These are phyloP conservation scores for Geococcyx californianus DNA, from an alignment of 2,113 vertebrate species.

Conservation along the genomic window DNA sequence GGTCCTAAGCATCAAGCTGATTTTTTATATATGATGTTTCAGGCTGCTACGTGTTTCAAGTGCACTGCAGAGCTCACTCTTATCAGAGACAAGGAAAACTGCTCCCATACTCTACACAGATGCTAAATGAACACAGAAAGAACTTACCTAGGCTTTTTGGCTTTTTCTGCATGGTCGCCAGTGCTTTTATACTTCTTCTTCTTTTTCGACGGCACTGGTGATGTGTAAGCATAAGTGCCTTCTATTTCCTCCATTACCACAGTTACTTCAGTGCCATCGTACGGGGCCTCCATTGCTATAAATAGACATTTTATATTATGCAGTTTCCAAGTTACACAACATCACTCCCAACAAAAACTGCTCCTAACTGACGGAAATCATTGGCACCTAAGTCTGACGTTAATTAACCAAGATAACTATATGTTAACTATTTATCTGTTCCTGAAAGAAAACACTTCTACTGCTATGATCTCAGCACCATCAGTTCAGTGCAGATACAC, in stretches of 20 bases:
- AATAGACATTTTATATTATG: rapidly evolving
- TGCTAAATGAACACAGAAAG: neutral
- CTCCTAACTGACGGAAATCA: rapidly evolving
- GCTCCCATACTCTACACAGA: neutral
- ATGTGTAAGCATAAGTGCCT: slow-evolving; percentile 78
- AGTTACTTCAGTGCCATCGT: slow-evolving; percentile 86
- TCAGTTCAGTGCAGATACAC: rapidly evolving
- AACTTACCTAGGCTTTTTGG: slow-evolving; percentile 90
- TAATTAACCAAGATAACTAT: rapidly evolving
- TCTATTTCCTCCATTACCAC: slow-evolving; percentile 90
- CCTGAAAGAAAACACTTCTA: neutral
- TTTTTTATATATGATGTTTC: rapidly evolving
- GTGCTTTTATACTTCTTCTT: slow-evolving; percentile 85
- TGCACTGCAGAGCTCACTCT: neutral
- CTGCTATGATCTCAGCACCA: no score
- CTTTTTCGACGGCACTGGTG: slow-evolving; percentile 85
- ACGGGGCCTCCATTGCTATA: slow-evolving; percentile 84
- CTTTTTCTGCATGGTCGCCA: slow-evolving; percentile 81
- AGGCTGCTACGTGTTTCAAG: neutral
- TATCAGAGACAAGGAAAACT: neutral
- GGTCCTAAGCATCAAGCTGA: neutral
- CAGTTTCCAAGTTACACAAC: rapidly evolving
- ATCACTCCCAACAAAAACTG: rapidly evolving
- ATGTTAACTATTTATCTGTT: rapidly evolving
- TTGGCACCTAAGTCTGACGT: rapidly evolving